A percentile compares a stretch with the other conserved stretches of the same genome.
These are phyloP conservation scores for Himantopus leucocephalus DNA, from an alignment of 2,113 vertebrate species.

Conservation along the genomic window DNA sequence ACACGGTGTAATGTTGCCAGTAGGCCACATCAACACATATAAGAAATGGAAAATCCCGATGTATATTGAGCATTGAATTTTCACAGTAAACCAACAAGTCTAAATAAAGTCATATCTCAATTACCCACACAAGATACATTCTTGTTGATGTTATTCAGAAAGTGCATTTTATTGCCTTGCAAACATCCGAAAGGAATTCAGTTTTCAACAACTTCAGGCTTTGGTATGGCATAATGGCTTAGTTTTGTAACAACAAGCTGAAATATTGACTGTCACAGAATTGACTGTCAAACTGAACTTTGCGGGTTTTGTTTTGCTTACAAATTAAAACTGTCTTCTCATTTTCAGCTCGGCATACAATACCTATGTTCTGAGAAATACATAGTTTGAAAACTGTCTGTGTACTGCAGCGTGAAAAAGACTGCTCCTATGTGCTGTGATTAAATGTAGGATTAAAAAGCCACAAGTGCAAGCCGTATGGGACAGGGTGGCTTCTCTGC, in stretches of 20 bases:
- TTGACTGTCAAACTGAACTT: neutral
- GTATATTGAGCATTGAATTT: neutral
- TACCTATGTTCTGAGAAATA: neutral
- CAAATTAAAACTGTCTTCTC: neutral
- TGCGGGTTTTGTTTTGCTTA: neutral
- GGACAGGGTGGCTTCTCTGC: neutral
- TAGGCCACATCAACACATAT: neutral
- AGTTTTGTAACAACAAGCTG: neutral
- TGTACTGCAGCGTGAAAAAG: neutral
- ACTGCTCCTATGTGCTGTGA: neutral
- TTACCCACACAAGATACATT: neutral
- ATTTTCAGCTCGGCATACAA: neutral
- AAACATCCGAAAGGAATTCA: neutral
- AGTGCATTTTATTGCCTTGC: neutral
- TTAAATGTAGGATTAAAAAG: neutral
- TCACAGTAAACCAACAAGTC: neutral
- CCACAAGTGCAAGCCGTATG: neutral
- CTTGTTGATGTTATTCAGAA: neutral
- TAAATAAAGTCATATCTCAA: neutral
- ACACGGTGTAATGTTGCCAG: neutral
- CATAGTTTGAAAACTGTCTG: neutral
- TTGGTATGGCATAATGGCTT: neutral
- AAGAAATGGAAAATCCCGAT: neutral
- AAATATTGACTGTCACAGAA: neutral
- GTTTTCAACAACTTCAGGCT: neutral